A percentile compares a stretch with the other conserved stretches of the same genome.
Conservation (phyloP, 2,113 vertebrate genomes). For the Lota lota region DNA sequence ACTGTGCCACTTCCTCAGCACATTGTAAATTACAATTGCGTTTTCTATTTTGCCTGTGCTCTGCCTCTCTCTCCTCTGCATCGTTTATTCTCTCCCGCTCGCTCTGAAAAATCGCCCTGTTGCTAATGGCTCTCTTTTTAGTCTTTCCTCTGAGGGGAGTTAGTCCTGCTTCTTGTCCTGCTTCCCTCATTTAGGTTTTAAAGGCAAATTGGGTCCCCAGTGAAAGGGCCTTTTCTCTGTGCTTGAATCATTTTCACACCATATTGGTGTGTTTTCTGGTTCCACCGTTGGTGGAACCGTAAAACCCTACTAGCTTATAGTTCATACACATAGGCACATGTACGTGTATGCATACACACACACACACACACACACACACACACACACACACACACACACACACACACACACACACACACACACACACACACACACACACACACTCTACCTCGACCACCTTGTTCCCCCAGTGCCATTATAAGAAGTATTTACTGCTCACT, state of each 20-base stretch:
- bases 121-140: conserved; percentile 44
- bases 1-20: conserved; percentile 8
- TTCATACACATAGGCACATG: no score
- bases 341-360: neutral
- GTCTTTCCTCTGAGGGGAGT: conserved; percentile 23
- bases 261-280: neutral
- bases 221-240: conserved; percentile 35
- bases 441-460: conserved; percentile 7
- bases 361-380: neutral
- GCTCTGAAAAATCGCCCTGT: conserved; percentile 30
- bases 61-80: conserved; percentile 11
- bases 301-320: no score
- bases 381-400: no score
- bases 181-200: neutral
- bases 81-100: neutral
- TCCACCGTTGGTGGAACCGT: neutral
- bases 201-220: conserved; percentile 2
- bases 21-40: conserved; percentile 13
- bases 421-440: no score
- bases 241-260: conserved; percentile 15
- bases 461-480: conserved; percentile 11
- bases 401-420: no score
- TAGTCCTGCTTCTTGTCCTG: conserved; percentile 1
- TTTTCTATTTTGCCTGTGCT: conserved; percentile 6
- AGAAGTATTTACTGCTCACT: conserved; percentile 35